phyloP scores from a whole-genome alignment of 1,140 invertebrate genomes.

The Mactra quadrangularis region DNA sequence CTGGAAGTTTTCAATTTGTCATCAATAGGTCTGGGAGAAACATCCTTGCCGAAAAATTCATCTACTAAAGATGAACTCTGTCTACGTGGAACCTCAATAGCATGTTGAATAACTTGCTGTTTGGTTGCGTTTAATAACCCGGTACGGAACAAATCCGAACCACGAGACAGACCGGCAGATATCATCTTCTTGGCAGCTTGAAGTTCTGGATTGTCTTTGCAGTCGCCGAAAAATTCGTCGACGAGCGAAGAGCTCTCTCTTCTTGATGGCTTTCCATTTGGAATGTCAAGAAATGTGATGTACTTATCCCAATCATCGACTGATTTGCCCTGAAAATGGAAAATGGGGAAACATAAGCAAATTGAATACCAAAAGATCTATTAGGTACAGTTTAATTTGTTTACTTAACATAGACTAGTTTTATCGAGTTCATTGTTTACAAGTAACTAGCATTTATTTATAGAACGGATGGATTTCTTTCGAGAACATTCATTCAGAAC shows the following conservation, averaged over 20 bases:
- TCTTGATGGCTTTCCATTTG: conserved; percentile 83
- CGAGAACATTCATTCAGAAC: too few species aligned
- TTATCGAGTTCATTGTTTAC: too few species aligned
- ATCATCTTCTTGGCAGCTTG: conserved; percentile 66
- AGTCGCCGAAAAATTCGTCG: conserved; percentile 88
- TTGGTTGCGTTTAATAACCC: conserved; percentile 60
- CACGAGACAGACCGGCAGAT: neutral
- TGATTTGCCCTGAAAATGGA: conserved; percentile 59
- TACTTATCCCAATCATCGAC: conserved; percentile 72
- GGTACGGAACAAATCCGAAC: conserved; percentile 40
- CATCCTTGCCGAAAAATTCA: conserved; percentile 86
- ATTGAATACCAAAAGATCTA: too few species aligned
- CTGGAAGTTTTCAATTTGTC: conserved; percentile 31
- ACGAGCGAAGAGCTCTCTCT: conserved; percentile 87
- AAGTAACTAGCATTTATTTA: too few species aligned
- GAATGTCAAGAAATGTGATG: conserved; percentile 59
- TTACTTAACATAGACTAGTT: too few species aligned
- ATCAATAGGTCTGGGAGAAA: neutral
- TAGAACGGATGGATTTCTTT: too few species aligned
- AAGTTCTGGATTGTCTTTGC: conserved; percentile 63
- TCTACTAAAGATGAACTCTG: conserved; percentile 87
- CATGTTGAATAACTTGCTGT: conserved; percentile 50
- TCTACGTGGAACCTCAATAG: conserved; percentile 83
- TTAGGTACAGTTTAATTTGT: too few species aligned
- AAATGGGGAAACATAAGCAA: conserved; percentile 15